A percentile compares a stretch with the other conserved stretches of the same genome.
phyloP scores from a whole-genome alignment of 2,797 vertebrate genomes.

The Chelon auratus region DNA sequence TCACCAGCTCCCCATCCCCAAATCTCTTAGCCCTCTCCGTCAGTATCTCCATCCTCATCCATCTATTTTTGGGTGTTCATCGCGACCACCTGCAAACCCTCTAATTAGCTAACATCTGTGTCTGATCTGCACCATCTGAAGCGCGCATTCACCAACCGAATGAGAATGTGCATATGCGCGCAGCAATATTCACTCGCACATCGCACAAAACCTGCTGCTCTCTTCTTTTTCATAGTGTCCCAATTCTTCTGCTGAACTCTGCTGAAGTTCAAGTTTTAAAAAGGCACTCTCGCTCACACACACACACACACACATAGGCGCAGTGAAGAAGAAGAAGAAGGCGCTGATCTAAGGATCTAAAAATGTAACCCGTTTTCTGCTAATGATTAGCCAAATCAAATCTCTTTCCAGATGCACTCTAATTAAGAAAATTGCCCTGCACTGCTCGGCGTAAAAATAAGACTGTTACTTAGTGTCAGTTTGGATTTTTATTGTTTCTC shows the following conservation, averaged over 20 bases:
- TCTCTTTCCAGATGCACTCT: slow-evolving; percentile 59
- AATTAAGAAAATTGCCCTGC: slow-evolving; percentile 69
- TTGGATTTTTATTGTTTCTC: slow-evolving; percentile 46
- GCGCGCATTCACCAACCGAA: slow-evolving; percentile 63
- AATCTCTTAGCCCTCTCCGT: slow-evolving; percentile 31
- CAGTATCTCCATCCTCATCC: slow-evolving; percentile 60
- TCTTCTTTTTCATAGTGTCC: slow-evolving; percentile 36
- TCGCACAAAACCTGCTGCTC: slow-evolving; percentile 20
- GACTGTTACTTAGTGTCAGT: slow-evolving; percentile 37
- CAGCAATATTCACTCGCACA: not conserved
- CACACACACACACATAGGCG: slow-evolving; percentile 23
- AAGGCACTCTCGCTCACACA: slow-evolving; percentile 33
- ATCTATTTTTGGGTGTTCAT: slow-evolving; percentile 80
- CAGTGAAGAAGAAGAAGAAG: not conserved
- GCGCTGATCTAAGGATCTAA: slow-evolving; percentile 57
- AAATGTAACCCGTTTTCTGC: slow-evolving; percentile 65
- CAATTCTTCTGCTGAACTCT: slow-evolving; percentile 43
- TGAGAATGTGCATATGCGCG: slow-evolving; percentile 38
- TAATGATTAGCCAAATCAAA: slow-evolving; percentile 70
- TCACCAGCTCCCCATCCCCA: slow-evolving; percentile 24
- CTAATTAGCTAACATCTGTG: slow-evolving; percentile 88
- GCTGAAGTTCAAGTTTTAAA: slow-evolving; percentile 42
- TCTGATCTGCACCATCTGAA: slow-evolving; percentile 68
- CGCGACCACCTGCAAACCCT: slow-evolving; percentile 86
- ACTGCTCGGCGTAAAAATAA: slow-evolving; percentile 54